phyloP scores from a whole-genome alignment of 2,113 vertebrate species.

The Xyliphius kryptos region DNA sequence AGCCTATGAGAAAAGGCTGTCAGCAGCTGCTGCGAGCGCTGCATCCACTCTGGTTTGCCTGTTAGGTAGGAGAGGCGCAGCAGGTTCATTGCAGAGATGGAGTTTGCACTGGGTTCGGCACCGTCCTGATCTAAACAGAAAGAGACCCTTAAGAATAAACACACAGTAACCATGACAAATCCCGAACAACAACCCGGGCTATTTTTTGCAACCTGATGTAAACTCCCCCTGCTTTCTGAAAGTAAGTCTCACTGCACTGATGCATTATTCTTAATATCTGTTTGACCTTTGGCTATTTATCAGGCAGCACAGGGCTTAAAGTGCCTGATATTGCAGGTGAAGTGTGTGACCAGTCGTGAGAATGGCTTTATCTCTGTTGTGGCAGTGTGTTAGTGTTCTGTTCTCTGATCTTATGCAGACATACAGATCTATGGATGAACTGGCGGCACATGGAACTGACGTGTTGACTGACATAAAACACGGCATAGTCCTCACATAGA shows the following conservation, averaged over 20 bases:
- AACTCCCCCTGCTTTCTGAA: too few relatives aligned
- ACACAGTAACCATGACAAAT: neutral
- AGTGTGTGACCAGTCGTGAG: conserved; percentile 18
- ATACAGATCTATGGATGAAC: conserved; percentile 4
- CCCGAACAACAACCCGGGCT: too few relatives aligned
- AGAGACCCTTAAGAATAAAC: too few relatives aligned
- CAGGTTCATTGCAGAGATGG: conserved; percentile 75
- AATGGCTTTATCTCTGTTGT: conserved; percentile 36
- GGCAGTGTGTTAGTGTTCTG: conserved; percentile 8
- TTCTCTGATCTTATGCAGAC: conserved; percentile 33
- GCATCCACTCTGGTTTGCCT: conserved; percentile 70
- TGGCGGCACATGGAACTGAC: conserved; percentile 13
- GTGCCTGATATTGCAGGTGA: conserved; percentile 31
- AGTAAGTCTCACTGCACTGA: conserved; percentile 21
- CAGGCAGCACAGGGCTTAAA: conserved; percentile 16
- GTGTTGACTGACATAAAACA: conserved; percentile 33
- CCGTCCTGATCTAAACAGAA: conserved; percentile 78
- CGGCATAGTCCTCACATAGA: conserved; percentile 3
- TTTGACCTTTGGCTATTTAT: conserved; percentile 26
- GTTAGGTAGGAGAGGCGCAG: conserved; percentile 79
- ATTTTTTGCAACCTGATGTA: too few relatives aligned
- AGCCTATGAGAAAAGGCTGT: too few relatives aligned
- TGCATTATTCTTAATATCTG: conserved; percentile 26
- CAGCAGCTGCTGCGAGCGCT: conserved; percentile 77
- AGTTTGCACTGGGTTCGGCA: conserved; percentile 86